Evolutionary conservation across 2,888 invertebrate genomes (phyloP), one percentile per base, ranked within the genome.

Genomic region (Pammene fasciana): DNA sequence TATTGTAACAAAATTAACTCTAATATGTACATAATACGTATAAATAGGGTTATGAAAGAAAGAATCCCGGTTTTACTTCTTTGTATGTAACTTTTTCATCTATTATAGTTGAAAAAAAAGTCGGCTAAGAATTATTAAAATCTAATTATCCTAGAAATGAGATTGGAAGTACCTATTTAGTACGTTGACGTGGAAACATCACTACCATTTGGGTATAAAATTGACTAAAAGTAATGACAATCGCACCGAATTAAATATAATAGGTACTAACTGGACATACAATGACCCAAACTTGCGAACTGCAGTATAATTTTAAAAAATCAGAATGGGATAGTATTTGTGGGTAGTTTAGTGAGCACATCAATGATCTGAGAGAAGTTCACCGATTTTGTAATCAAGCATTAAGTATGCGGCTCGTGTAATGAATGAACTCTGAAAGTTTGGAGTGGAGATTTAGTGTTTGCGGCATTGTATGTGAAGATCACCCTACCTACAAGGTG

Each of bases 21-120:
- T 90, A 90, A 87, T 90, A 90, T 90, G 82, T 90, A 90, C 90
- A 90, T 84, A 85, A 86, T 79, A 79, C 79, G 81, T 82, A 81
- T 78, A 77, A 79, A 74, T 77, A 78, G 75, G 73, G 71, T 72
- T 72, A 72, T 67, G 50, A 70, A 65, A 56, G 34, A 11, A 13
- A 50, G 11, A 72, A 34, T 46, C 50, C 52, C 54, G n/a, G 64
- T 71, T 46, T 56, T 14, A 9, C 18, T 52, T 18, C 13, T 46
- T 38, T 65, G n/a, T 36, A 48, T 41, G 11, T 43, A 7, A 61
- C 13, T 26, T 26, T 56, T 14, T n/a, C 7, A 38, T 46, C 26
- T 57, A n/a, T n/a, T 59, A 43, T n/a, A 52, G 43, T 41, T 52
- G 41, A 52, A 52, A 45, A 26, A 60, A 18, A 11, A 45, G 18